Evolutionary conservation across 2,888 invertebrate genomes (phyloP), one percentile per base, ranked within the genome.

Genomic region (Cordilura impudica): DNA sequence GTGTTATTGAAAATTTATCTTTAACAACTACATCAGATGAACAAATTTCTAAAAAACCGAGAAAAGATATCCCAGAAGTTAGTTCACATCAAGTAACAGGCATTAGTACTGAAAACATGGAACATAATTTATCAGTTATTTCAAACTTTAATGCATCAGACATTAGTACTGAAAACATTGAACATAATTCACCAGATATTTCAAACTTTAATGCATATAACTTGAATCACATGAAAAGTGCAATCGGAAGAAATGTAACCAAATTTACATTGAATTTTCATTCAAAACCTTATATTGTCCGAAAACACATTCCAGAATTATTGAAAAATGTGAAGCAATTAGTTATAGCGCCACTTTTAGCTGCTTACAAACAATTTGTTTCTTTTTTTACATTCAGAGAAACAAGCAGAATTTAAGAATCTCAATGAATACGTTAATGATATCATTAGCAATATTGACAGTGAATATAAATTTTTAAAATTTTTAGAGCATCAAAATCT

Each of bases 251-350:
- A 23, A 39, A 43, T 10, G 21, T 47, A 45, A 67, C 47, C 43
- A 26, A 43, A 67, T 35, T 67, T 54, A 43, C 43, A 26, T 39
- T 67, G 18, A 67, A 54, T 21, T 26, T 67, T 54, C 54, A 53
- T 35, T 39, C 69, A 63, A 78, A 73, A 70, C 21, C 69, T 39
- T 61, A 73, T 43, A 51, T 77, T 43, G 69, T 58, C 31, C 63
- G 58, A 51, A 74, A 70, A 56, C 65, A 74, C 54, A 56, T 67
- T 39, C 29, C 18, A 43, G 31, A 58, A 54, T 23, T 65, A 49
- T 60, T 65, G 39, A 29, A 26, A 18, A 51, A 49, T 71, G 39
- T 77, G 26, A 71, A 21, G 45, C 53, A 31, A 60, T 43, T 19
- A 19, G 47, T 60, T 21, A 49, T 71, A 29, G 60, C 26, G 39